Evolutionary conservation across 1,140 invertebrate species (phyloP), one percentile per base, ranked within the genome.

Genomic region (Drosophila ambigua): DNA sequence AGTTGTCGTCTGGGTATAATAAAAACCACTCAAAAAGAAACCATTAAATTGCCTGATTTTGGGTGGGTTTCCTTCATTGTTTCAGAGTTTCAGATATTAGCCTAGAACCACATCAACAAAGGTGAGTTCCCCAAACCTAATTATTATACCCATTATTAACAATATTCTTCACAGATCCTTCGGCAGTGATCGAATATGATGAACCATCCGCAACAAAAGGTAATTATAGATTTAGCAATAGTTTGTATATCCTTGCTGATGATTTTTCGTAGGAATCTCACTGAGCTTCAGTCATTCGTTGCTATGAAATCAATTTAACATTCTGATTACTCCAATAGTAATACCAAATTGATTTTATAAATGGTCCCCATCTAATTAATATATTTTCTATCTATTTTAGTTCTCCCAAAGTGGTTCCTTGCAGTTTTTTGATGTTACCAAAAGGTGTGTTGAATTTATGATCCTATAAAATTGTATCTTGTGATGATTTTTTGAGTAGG

Each of bases 211-310:
- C 4, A 9, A 9, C 13, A 28, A 7, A 63, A 80, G 78, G 78
- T 80, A 41, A 54, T 57, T 80, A 72, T 48, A 0, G 3, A 16
- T 41, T 45, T 15, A 45, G 15, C 11, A 39, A 39, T 11, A 13
- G 2, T 11, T 11, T 39, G 4, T 39, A 39, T 13, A 2, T 5
- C 4, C 11, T 35, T 43, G 23, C 4, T 90, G 88, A 90, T 90
- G 87, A 90, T 67, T 64, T 39, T 54, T 75, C 9, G 55, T 93
- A 93, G 93, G 94, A 94, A 94, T 94, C 94, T 94, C 93, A 93
- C 93, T 94, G 94, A 94, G 77, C 83, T 67, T 85, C 82, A 87
- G 82, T 87, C 82, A 87, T 81, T 9, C 76, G 81, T 89, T 75
- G 85, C 60, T 54, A 62, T 81, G 92, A 93, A 92, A 93, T 54